Evolutionary conservation across 2,113 vertebrate species (phyloP).

Genomic region (Ploceus nigricollis): DNA sequence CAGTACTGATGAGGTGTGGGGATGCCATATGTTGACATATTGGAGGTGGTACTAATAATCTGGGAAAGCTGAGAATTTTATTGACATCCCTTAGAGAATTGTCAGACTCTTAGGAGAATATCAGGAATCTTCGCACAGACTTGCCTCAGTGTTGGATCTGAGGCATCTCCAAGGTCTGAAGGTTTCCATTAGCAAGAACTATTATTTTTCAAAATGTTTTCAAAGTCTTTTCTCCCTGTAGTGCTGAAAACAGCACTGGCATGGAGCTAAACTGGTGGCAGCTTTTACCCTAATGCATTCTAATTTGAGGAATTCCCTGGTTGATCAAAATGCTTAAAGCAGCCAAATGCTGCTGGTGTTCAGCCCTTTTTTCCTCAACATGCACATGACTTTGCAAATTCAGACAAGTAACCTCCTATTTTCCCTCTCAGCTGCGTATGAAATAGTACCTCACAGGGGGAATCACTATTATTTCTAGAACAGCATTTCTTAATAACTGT

Average conservation of each 20-base stretch:
- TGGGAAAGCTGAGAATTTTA: background rate
- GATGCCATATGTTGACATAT: background rate
- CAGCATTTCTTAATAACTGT: slow-evolving; percentile 1
- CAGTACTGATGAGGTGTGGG: background rate
- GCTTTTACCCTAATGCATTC: background rate
- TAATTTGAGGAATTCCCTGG: slow-evolving; percentile 35
- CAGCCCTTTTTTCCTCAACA: background rate
- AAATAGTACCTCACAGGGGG: slow-evolving; percentile 6
- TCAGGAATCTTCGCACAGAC: background rate
- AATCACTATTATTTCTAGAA: slow-evolving; percentile 46
- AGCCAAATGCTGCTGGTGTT: background rate
- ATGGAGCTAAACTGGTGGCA: background rate
- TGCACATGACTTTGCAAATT: background rate
- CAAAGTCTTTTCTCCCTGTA: background rate
- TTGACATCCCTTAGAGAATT: background rate
- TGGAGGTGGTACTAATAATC: background rate
- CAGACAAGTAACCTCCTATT: slow-evolving; percentile 15
- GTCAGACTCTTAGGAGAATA: background rate
- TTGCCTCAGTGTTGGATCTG: background rate
- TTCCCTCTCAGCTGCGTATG: slow-evolving; percentile 24
- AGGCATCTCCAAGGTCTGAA: background rate
- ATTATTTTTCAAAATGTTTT: slow-evolving; percentile 25
- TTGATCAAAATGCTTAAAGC: background rate
- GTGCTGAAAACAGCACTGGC: background rate
- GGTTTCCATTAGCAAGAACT: slow-evolving; percentile 13